Base-by-base conservation (phyloP, 2,888 invertebrate genomes). In the Emmelina monodactyla region DNA sequence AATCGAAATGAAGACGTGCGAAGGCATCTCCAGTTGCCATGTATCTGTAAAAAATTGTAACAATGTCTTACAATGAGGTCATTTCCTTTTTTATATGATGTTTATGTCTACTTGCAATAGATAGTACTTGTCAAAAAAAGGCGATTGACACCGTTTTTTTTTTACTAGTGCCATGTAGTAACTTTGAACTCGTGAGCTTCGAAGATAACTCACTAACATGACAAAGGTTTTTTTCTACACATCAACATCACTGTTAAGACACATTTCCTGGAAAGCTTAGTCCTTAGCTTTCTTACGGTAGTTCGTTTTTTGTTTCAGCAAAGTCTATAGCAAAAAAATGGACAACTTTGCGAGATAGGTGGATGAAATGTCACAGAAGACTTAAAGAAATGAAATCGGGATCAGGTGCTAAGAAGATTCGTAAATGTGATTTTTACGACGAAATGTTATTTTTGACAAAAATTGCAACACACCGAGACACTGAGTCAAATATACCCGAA, bases 341-440 rank as follows among this genome's bases (percentile, higher is more conserved):
- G 35, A 38, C 31, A 31, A 38, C n/a, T 35, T 33, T 39, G 39
- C 36, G 33, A 31, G 33, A 38, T 38, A 25, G 38, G 30, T 38
- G 38, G 39, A 39, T 39, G 36, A 39, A 39, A 36, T 36, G 36
- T 16, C 33, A 39, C 33, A 39, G 22, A 36, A 35, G 31, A 31
- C 33, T 35, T 33, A 39, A 33, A 32, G 39, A 39, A 38, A 33
- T 31, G 25, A 38, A 38, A 35, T 38, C 38, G 32, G 38, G 35
- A 35, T 38, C 35, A 28, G 35, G 33, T 28, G 33, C 35, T 28
- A 37, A 37, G 31, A 37, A 37, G 25, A 30, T 37, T 31, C 33
- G 31, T 32, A 37, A 37, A 34, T 37, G 31, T 34, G 28, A 31
- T 31, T 37, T 16, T 32, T 37, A 37, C 22, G 33, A 37, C 22